Evolutionary conservation across 2,113 vertebrate genomes (phyloP), one percentile per base, ranked within the genome.

Genomic region (Casuarius casuarius): DNA sequence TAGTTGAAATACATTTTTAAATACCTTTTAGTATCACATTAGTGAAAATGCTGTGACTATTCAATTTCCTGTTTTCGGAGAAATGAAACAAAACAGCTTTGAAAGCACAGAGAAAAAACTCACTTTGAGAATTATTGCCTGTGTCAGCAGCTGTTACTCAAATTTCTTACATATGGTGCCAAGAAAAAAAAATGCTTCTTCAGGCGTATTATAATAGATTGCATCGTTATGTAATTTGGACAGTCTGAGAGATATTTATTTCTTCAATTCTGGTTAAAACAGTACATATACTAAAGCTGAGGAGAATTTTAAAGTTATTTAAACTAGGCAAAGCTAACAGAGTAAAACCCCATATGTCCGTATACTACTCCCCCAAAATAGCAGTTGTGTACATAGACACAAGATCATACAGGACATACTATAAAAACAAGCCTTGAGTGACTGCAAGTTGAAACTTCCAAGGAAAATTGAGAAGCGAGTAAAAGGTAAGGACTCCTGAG

Each of bases 101-200:
- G 49, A 87, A 85, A 95, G 67, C 26, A 87, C 44, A 89, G 38
- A 91, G 51, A 14, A 85, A 91, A 92, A 79, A 63, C 28, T 87
- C 52, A 76, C n/a, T 92, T 87, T 63, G 48, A 79, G 52, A 87
- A 78, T 87, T 72, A 87, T 79, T 93, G 89, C 62, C 54, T 76
- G 44, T 92, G 71, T 94, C 92, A 96, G 92, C 94, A 96, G 62
- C 63, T 92, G 89, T 75, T 97, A 70, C 62, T 87, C 52, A 91
- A 68, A 94, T 89, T 79, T 91, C 70, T 89, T 95, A 87, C 73
- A 78, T 56, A 93, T 40, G 52, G 85, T 65, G 52, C 58, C 84
- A 91, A 65, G 77, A 66, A 92, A 95, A 87, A 96, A 87, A 87
- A 62, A 92, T 22, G 33, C 12, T 91, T 81, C 71, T 92, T 94